Evolutionary conservation across 1,140 invertebrate genomes (phyloP), one percentile per base, ranked within the genome.

Genomic region (Euglossa dilemma): DNA sequence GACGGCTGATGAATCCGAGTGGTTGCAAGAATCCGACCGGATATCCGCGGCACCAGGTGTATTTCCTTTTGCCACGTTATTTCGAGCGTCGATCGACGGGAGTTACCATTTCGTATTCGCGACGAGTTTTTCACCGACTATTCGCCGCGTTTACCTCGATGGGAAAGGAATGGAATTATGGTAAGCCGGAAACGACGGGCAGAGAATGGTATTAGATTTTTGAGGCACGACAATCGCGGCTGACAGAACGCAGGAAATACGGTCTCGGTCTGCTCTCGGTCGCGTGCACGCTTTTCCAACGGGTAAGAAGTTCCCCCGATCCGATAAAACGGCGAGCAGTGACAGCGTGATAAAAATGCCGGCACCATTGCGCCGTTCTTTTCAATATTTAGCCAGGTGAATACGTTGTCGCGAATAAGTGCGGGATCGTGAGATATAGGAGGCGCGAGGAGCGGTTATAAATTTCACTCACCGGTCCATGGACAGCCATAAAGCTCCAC

Each of bases 401-500:
- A 63, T 63, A 45, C 59, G 36, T 18, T 66, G 77, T 57, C 59
- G 59, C 63, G 59, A 61, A 86, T 84, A 84, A 87, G 82, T 66
- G 59, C 23, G 43, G 25, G 50, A 63, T 78, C 57, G 50, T 54
- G 61, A 67, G 74, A 84, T 23, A 45, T 50, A 63, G 45, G 23
- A 28, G 56, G 43, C 69, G 36, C 23, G 45, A 72, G 52, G 28
- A 56, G n/a, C 16, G 23, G 25, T 84, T 82, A 89, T 91, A 92
- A 92, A 91, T 92, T 88, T 90, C 93, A 96, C 97, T 96, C 96
- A 98, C 97, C 97, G 95, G 96, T 96, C 97, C 97, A 98, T 63
- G 95, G 95, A 92, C 98, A 98, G 79, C 98, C 98, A 90, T 98
- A 97, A 74, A 99, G 94, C 94, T 99, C 98, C 0, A 97, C 96